These are phyloP conservation scores for Ellobium chinense DNA, from an alignment of 2,888 invertebrate species.

Conservation along the genomic window DNA sequence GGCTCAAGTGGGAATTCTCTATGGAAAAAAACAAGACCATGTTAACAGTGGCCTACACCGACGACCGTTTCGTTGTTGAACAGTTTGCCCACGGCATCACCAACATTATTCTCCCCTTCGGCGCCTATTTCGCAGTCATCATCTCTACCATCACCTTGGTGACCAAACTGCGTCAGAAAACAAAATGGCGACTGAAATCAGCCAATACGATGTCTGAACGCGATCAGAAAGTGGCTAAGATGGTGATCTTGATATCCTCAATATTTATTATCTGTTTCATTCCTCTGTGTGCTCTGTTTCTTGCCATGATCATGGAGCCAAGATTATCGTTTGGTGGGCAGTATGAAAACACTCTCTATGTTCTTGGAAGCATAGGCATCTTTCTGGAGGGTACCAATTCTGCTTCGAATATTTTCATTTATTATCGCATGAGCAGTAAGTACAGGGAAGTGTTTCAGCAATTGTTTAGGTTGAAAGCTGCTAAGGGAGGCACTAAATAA, in stretches of 20 bases:
- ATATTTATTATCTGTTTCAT: slow-evolving; percentile 8
- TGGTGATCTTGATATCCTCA: background rate
- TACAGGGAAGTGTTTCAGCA: background rate
- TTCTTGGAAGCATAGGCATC: background rate
- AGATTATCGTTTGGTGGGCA: background rate
- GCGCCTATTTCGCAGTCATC: background rate
- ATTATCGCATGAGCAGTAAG: background rate
- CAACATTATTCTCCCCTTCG: background rate
- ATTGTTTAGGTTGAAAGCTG: too few relatives aligned
- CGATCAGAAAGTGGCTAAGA: slow-evolving; percentile 6
- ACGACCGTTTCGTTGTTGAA: background rate
- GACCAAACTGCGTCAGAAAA: background rate
- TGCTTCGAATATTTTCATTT: slow-evolving; percentile 8
- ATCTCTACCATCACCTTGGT: background rate
- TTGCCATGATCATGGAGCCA: background rate
- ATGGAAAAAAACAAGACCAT: background rate
- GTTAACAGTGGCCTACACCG: background rate
- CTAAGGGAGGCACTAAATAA: too few relatives aligned
- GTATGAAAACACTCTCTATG: background rate
- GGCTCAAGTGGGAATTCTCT: background rate
- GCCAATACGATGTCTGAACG: background rate
- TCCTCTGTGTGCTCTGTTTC: background rate
- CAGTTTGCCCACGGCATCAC: background rate
- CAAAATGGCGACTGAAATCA: background rate
- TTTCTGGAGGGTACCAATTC: background rate